phyloP scores from a whole-genome alignment of 1,140 invertebrate genomes.

The Geopemphigus sp. region DNA sequence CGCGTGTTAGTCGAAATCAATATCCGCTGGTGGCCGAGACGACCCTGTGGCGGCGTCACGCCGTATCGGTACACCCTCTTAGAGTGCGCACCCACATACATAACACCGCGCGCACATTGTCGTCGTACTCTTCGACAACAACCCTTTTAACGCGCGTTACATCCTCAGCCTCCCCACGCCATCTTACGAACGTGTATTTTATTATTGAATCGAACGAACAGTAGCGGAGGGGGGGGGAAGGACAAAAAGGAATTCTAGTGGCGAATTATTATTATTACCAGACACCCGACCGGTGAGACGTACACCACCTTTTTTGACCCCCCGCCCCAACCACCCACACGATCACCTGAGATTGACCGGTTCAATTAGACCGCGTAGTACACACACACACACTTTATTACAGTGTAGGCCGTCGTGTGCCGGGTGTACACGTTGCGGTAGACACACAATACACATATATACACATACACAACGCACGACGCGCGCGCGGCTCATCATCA shows the following conservation, averaged over 20 bases:
- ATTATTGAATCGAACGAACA: neutral
- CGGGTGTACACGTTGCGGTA: neutral
- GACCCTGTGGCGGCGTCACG: constrained; percentile 48
- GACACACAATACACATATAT: too few relatives aligned
- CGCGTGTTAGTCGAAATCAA: constrained; percentile 43
- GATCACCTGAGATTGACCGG: neutral
- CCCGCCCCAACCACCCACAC: too few relatives aligned
- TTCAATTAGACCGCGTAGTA: constrained; percentile 4
- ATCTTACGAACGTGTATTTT: neutral
- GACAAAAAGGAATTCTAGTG: neutral
- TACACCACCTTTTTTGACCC: too few relatives aligned
- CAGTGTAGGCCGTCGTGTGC: constrained; percentile 7
- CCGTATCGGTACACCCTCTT: neutral
- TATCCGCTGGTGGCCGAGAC: constrained; percentile 42
- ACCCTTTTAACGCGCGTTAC: neutral
- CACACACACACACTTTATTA: neutral
- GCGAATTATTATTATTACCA: neutral
- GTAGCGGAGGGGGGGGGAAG: too few relatives aligned
- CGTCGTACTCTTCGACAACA: neutral
- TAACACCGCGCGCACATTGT: neutral
- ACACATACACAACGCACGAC: neutral
- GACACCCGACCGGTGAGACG: neutral
- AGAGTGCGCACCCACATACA: too few relatives aligned
- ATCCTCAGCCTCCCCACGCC: too few relatives aligned
- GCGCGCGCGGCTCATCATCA: neutral